Conservation (phyloP, 2,113 vertebrate species). For the Centrocercus urophasianus region DNA sequence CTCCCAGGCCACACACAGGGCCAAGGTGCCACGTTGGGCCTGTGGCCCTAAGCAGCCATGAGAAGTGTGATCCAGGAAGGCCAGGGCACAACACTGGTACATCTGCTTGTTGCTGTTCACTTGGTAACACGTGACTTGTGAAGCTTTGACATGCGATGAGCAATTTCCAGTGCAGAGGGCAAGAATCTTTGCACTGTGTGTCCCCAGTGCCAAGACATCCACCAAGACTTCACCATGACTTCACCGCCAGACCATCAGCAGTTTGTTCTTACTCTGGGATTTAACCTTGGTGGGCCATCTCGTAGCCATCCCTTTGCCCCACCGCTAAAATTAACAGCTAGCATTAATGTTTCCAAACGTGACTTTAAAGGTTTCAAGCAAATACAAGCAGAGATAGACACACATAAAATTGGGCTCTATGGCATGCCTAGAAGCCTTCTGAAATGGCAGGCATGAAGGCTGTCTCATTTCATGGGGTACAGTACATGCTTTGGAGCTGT, state of each 20-base stretch:
- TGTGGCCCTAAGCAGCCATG: background rate
- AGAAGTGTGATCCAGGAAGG: background rate
- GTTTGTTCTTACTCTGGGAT: slow-evolving; percentile 78
- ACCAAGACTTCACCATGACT: background rate
- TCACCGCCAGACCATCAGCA: slow-evolving; percentile 3
- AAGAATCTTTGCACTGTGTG: background rate
- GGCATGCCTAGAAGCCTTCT: slow-evolving; percentile 71
- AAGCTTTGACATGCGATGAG: background rate
- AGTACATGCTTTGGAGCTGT: slow-evolving; percentile 76
- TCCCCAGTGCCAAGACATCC: slow-evolving; percentile 7
- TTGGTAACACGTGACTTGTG: background rate
- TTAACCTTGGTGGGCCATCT: slow-evolving; percentile 78
- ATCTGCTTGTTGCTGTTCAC: background rate
- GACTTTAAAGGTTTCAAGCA: slow-evolving; percentile 73
- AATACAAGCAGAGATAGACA: slow-evolving; percentile 71
- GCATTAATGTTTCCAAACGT: slow-evolving; percentile 85
- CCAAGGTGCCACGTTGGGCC: background rate
- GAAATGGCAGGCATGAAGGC: slow-evolving; percentile 71
- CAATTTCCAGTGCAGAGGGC: background rate
- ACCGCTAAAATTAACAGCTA: slow-evolving; percentile 89
- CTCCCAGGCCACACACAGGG: background rate
- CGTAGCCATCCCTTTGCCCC: slow-evolving; percentile 76
- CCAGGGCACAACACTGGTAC: background rate
- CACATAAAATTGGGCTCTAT: slow-evolving; percentile 68
- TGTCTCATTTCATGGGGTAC: slow-evolving; percentile 65